A percentile compares a stretch with the other conserved stretches of the same genome.
Evolutionary conservation across 2,113 vertebrate species (phyloP).

Genomic region (Sorex araneus): DNA sequence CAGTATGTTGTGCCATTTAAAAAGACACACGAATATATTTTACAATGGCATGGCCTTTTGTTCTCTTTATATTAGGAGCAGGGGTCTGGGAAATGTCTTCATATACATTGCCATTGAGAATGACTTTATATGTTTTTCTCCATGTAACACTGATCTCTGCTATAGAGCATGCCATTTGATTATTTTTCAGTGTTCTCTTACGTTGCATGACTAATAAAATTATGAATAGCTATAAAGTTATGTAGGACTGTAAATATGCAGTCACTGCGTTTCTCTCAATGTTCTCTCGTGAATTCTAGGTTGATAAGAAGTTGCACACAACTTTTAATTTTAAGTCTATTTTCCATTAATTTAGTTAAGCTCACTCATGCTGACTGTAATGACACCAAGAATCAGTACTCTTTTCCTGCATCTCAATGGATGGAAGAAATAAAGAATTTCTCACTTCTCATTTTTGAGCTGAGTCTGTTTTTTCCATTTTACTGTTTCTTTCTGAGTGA

Average conservation of each 20-base stretch:
- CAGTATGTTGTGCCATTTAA: neutral
- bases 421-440: constrained; percentile 70
- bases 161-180: constrained; percentile 73
- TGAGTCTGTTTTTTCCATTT: constrained; percentile 73
- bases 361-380: neutral
- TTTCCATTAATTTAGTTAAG: constrained; percentile 72
- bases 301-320: constrained; percentile 58
- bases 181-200: constrained; percentile 73
- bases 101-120: constrained; percentile 43
- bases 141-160: constrained; percentile 63
- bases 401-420: constrained; percentile 48
- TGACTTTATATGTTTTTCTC: neutral
- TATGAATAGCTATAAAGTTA: constrained; percentile 80
- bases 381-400: constrained; percentile 49
- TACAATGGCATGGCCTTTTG: neutral
- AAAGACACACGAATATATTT: neutral
- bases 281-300: constrained; percentile 43
- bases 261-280: constrained; percentile 58
- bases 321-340: constrained; percentile 70
- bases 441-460: constrained; percentile 61
- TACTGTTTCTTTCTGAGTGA: constrained; percentile 66
- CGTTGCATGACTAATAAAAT: constrained; percentile 79
- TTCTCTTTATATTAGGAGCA: constrained; percentile 55
- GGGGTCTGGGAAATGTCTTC: constrained; percentile 44
- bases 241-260: constrained; percentile 64